Conservation (phyloP, 2,113 vertebrate species). For the Siniperca knerii region DNA sequence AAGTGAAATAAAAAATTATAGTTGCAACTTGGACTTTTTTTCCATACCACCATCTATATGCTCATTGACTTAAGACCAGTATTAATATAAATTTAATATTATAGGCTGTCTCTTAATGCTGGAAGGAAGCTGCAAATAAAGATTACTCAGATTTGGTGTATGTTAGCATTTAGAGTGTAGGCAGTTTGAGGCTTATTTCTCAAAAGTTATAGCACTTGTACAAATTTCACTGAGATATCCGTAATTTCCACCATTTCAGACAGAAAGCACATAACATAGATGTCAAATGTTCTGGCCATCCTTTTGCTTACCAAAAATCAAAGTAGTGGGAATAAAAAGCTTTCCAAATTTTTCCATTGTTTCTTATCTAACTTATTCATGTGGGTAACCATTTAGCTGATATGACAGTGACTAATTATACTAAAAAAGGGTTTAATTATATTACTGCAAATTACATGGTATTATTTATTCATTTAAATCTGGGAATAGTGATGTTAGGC, state of each 20-base stretch:
- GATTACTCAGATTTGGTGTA: no score
- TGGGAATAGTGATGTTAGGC: neutral
- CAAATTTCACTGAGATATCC: no score
- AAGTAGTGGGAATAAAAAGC: neutral
- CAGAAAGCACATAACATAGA: neutral
- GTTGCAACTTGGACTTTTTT: neutral
- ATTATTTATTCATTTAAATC: conserved; percentile 24
- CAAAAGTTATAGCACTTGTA: no score
- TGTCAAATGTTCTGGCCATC: neutral
- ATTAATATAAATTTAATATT: neutral
- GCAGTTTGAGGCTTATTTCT: no score
- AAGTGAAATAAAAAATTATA: neutral
- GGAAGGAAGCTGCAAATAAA: no score
- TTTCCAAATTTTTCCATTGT: neutral
- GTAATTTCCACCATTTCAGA: no score
- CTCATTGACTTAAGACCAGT: neutral
- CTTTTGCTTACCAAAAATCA: neutral
- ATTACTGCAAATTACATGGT: conserved; percentile 19
- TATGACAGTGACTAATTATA: neutral
- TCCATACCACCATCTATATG: neutral
- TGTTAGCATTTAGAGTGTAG: no score
- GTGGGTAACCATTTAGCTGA: neutral
- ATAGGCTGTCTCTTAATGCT: neutral
- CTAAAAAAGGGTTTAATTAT: neutral
- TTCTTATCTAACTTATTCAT: neutral